Base-by-base conservation (phyloP, 1,140 invertebrate species). In the Linepithema humile region DNA sequence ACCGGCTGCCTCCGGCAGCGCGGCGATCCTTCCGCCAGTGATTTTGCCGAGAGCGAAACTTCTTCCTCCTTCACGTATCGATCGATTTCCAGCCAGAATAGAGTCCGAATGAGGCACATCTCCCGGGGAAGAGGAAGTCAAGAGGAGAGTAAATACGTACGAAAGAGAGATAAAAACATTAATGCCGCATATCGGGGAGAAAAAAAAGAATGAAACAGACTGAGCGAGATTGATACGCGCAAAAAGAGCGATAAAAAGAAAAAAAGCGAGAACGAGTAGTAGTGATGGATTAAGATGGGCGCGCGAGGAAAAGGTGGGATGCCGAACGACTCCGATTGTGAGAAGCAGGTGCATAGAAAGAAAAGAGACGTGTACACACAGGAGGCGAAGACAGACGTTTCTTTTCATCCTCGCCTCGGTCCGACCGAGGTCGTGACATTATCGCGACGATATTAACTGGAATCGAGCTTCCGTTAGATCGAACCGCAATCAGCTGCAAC, bases 361-460 rank as follows among this genome's bases (percentile, higher is more conserved):
- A 40, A 32, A 20, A 12, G 38, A 43, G 53, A 35, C 38, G 29
- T 2, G 45, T 15, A 29, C 29, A 60, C 48, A 32, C 50, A 57
- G 29, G 73, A 43, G 38, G 48, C 17, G 59, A 9, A 23, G 59
- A 15, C 26, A 62, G n/a, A 32, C 48, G 0, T 48, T 26, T 57
- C 23, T 53, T 43, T 43, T 70, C 38, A 17, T 3, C 40, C 40
- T 38, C 50, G n/a, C 17, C 32, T 72, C 32, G 10, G 72, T n/a
- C n/a, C n/a, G 50, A 70, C 17, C 26, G 40, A 64, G 73, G 32
- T 88, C 84, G 87, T 88, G 84, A 89, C 80, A 88, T 86, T 89
- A 89, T 89, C 88, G 80, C 87, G 82, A 88, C 82, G 87, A 84
- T 89, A 89, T 89, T 89, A 89, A 89, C 82, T 89, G 57, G 88